Base-by-base conservation (phyloP, 2,797 vertebrate species). In the Prunella strophiata region DNA sequence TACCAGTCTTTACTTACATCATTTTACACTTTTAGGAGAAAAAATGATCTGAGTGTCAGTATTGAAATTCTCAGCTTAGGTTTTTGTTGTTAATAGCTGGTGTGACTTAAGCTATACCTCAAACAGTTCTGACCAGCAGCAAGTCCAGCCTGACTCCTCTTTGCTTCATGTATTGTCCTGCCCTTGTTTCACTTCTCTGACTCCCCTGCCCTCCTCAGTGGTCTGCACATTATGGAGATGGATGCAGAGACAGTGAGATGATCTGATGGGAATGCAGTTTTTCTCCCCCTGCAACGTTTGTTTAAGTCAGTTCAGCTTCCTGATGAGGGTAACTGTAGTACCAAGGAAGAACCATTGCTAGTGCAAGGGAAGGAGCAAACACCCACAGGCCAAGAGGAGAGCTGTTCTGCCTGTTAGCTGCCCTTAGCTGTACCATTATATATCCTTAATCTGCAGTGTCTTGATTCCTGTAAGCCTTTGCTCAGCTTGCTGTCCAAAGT, bases 211-310 rank as follows among this genome's bases (percentile, higher is more conserved):
- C 22, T 58, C 51, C 27, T 73, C 19, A 11, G 16, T 21, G 30
- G 26, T 91, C 51, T 42, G 17, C 25, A 4, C 13, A 4, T 23
- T 57, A 21, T 6, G n/a, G 36, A 71, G 15, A 36, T 27, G 25
- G 7, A 10, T n/a, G 21, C 1, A 5, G 59, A 57, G 11, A 21
- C 13, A 17, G 16, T 9, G 45, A 13, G 40, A 23, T 71, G 48
- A 75, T 62, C 52, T 45, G 25, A 32, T 17, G 13, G 36, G 29
- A 83, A 57, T 10, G 18, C 9, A 45, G 10, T 21, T 15, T 59
- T 58, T 22, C 14, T 8, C 7, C 3, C 8, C 9, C 2, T 5
- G 1, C 4, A 42, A 16, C 3, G 3, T 7, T 38, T 36, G 12
- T 61, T 74, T 52, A 48, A 78, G 30, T 58, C 38, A 16, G 29